phyloP scores from a whole-genome alignment of 2,888 invertebrate genomes.

The Operophtera brumata region DNA sequence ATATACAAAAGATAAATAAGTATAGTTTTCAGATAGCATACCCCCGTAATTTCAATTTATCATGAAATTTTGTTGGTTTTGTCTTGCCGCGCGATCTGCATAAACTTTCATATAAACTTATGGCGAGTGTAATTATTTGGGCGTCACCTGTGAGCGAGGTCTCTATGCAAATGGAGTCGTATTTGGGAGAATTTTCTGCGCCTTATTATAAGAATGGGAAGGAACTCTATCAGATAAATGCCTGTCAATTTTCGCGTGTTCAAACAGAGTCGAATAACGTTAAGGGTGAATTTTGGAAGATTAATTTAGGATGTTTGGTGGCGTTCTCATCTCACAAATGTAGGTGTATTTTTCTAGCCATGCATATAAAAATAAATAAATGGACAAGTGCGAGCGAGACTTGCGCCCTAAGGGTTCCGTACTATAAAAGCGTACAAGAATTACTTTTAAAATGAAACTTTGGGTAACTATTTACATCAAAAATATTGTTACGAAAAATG shows the following conservation, averaged over 20 bases:
- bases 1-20: too few relatives aligned
- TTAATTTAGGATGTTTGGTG: slow-evolving; percentile 24
- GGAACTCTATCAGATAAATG: slow-evolving; percentile 71
- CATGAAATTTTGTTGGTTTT: too few relatives aligned
- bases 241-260: slow-evolving; percentile 71
- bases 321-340: slow-evolving; percentile 50
- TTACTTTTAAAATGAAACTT: too few relatives aligned
- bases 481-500: too few relatives aligned
- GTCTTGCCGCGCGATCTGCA: slow-evolving; percentile 51
- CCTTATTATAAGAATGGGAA: slow-evolving; percentile 69
- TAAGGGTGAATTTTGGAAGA: slow-evolving; percentile 60
- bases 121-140: slow-evolving; percentile 71
- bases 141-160: slow-evolving; percentile 73
- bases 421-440: too few relatives aligned
- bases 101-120: slow-evolving; percentile 67
- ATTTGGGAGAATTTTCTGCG: slow-evolving; percentile 65
- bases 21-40: too few relatives aligned
- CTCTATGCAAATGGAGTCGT: slow-evolving; percentile 64
- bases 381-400: too few relatives aligned
- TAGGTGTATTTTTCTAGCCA: too few relatives aligned
- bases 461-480: too few relatives aligned
- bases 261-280: slow-evolving; percentile 68
- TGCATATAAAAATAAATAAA: too few relatives aligned
- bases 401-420: too few relatives aligned
- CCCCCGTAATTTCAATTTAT: too few relatives aligned